Base-by-base conservation (phyloP, 2,797 vertebrate genomes). In the Ficedula albicollis region DNA sequence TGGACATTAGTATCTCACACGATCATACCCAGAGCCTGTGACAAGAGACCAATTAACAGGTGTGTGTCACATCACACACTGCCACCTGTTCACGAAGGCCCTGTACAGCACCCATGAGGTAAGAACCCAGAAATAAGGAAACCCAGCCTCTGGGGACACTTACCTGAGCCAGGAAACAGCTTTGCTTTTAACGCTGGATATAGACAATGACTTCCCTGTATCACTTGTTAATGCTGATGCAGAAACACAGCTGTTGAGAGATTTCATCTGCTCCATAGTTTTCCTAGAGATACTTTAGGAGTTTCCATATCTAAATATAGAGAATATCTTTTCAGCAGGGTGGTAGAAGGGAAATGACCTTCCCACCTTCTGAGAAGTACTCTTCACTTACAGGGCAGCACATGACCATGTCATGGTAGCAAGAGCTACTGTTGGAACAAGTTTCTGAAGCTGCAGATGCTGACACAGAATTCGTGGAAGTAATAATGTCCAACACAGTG, bases 1-100 rank as follows among this genome's bases (percentile, higher is more conserved):
- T 84, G 49, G 34, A 26, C 17, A 14, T 23, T 1, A 30, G 38
- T 10, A 21, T 32, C 22, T 36, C 10, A 11, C 5, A 5, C 0
- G 13, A 41, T 12, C 49, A 29, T 11, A 84, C 14, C 30, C 23
- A 10, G 18, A 11, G 43, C 19, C 51, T 38, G 54, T 26, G 52
- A 4, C 30, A 64, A 81, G 27, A 32, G 34, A 72, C 11, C 13
- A 19, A 3, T 4, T 15, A 13, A 43, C 9, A 15, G 2, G 5
- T 5, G 6, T 7, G 0, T 6, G 6, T 11, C 48, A n/a, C 32
- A 21, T 6, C 2, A 0, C 10, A 51, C 1, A 3, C 21, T 21
- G 3, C 11, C 18, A 34, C 9, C 4, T 54, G 38, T 59, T 52
- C 41, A 11, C 26, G 49, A 34, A 27, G 34, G 22, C 6, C 8